Base-by-base conservation (phyloP, 2,113 vertebrate genomes). In the Bos javanicus region DNA sequence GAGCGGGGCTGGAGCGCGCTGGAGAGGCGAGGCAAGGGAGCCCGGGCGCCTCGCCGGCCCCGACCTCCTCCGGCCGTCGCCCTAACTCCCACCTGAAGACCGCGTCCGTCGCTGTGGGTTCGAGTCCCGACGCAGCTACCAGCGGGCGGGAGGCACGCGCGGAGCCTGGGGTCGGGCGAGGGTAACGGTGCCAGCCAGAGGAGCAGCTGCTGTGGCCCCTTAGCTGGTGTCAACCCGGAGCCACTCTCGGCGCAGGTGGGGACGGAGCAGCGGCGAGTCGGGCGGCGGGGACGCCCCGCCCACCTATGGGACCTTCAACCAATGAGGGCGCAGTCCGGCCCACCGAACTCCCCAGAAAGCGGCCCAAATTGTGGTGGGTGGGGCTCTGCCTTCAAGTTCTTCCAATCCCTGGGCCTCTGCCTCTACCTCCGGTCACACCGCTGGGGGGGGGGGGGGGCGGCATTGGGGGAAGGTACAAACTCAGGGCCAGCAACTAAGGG, bases 11-110 rank as follows among this genome's bases (percentile, higher is more conserved):
- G 5, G 39, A 90, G 86, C 11, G 43, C 60, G 3, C 89, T 64
- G 4, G 46, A 43, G 3, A 30, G n/a, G 26, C 74, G 26, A 92
- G 39, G 76, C 12, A 3, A 46, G 71, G 10, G 76, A 92, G 19
- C 56, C 57, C 26, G 33, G 82, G 54, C 2, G 19, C 50, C 54
- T 74, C 1, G 46, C 87, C 15, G 1, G 57, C 71, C 85, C 21
- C 30, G 30, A n/a, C 87, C 43, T 59, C 39, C 83, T 81, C 62
- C 33, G 30, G 83, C 33, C 0, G 54, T 93, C 17, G 21, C 88
- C 90, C 59, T 82, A 84, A 92, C n/a, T 95, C 97, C 84, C 96
- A 98, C 97, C 97, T 97, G 93, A 92, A 96, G 83, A 91, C 91
- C 59, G 36, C 23, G 88, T 97, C 76, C 88, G 92, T 81, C 4